phyloP scores from a whole-genome alignment of 2,113 vertebrate genomes.

The Eurystomus gularis region DNA sequence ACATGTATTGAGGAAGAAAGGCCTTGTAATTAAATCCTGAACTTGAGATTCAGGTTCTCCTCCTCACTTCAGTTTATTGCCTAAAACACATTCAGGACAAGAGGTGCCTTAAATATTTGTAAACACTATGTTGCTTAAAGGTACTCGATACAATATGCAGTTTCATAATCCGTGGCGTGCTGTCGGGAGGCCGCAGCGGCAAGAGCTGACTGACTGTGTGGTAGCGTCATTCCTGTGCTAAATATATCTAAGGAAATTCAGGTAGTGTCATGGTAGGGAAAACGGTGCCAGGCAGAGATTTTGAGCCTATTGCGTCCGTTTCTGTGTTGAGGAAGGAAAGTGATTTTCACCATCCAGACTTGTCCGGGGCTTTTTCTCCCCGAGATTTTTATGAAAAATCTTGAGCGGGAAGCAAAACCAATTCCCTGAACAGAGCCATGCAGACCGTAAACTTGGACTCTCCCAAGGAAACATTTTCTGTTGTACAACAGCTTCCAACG shows the following conservation, averaged over 20 bases:
- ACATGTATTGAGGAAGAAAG: not conserved
- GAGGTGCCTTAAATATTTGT: not conserved
- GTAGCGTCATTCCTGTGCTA: not conserved
- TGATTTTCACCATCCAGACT: not conserved
- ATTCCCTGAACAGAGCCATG: not conserved
- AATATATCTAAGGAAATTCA: not conserved
- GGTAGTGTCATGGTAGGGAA: not conserved
- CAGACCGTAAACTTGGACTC: not conserved
- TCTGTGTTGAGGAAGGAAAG: not conserved
- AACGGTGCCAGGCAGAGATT: not conserved
- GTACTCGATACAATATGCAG: not conserved
- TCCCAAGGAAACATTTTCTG: not conserved
- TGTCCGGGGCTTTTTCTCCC: not conserved
- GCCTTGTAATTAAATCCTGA: slow-evolving; percentile 22
- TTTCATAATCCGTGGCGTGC: not conserved
- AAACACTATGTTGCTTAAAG: not conserved
- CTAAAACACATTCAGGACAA: not conserved
- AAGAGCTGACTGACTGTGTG: not conserved
- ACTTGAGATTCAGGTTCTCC: slow-evolving; percentile 51
- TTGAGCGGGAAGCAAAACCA: not conserved
- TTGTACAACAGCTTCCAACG: not conserved
- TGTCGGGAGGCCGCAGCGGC: not conserved
- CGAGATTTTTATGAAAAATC: not conserved
- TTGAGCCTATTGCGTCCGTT: not conserved
- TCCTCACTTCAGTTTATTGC: not conserved